Evolutionary conservation across 2,113 vertebrate species (phyloP), one percentile per base, ranked within the genome.

Genomic region (Solea solea): DNA sequence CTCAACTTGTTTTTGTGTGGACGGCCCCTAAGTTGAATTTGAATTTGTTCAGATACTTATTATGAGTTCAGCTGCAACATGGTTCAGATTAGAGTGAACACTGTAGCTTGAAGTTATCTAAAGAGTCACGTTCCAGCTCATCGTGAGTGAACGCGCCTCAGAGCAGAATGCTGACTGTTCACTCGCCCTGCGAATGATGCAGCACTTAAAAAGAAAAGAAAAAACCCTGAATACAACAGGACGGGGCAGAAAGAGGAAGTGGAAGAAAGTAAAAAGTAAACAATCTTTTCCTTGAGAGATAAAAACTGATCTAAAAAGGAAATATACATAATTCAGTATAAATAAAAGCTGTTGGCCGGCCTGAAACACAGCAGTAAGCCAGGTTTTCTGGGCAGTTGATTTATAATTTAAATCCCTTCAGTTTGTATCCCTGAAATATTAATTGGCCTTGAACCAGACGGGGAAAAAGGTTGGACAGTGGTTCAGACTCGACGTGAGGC

Each of bases 361-460:
- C 68, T 46, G 0, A 0, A 56, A 48, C 41, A 0, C 45, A 65
- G 74, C 77, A 67, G 39, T 0, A 2, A 49, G 69, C 72, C 83
- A 77, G 27, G 16, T 40, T 76, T 72, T 69, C 52, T 58, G 40
- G 62, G 54, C 53, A 44, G 69, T 52, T 1, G 4, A 56, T 78
- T 64, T 27, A 64, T 65, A 74, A 82, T 80, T 76, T 25, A 76
- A 46, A 44, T 28, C 58, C 62, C 12, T 69, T 72, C 72, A 61
- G 66, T 82, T 82, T 64, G 74, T 34, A 65, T 48, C 58, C 39
- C 60, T 72, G 74, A 40, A 45, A 80, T 83, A 75, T 64, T 21
- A 83, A 82, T 72, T 76, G 80, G 52, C 68, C 21, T 50, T 48
- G 42, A 49, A 67, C 48, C 56, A 9, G 53, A 34, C 12, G n/a